These are phyloP conservation scores for Venturia canescens DNA, from an alignment of 1,140 invertebrate species.

Conservation along the genomic window DNA sequence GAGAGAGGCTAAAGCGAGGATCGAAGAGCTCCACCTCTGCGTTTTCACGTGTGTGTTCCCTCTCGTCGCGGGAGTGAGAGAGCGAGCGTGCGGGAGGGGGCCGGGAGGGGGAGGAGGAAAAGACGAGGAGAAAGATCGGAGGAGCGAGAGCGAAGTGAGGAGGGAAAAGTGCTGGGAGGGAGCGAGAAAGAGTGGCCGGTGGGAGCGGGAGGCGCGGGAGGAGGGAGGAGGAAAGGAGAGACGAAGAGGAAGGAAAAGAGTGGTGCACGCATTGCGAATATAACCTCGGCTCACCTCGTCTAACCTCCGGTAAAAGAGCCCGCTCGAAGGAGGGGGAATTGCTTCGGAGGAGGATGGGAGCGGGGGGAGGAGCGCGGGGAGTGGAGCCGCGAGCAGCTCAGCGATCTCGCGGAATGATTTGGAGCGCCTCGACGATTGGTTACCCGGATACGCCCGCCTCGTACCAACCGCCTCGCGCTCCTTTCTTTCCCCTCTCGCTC, in stretches of 20 bases:
- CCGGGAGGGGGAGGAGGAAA: constrained; percentile 36
- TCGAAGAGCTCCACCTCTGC: constrained; percentile 3
- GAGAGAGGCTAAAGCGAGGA: constrained; percentile 13
- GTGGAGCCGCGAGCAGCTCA: constrained; percentile 54
- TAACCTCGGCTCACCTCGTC: constrained; percentile 64
- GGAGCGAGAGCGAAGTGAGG: constrained; percentile 34
- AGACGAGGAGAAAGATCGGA: constrained; percentile 22
- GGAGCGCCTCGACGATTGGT: constrained; percentile 68
- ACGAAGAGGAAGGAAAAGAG: constrained; percentile 33
- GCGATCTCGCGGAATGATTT: constrained; percentile 71
- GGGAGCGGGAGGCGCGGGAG: constrained; percentile 48
- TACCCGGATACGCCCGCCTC: constrained; percentile 58
- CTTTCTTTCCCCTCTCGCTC: constrained; percentile 36
- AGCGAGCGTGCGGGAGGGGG: constrained; percentile 38
- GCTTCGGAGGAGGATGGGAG: constrained; percentile 1
- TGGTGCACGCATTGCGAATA: constrained; percentile 62
- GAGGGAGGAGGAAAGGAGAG: constrained; percentile 66
- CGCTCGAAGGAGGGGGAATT: constrained; percentile 20
- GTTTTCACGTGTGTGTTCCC: not conserved
- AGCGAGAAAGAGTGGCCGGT: constrained; percentile 49
- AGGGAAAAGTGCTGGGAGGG: constrained; percentile 23
- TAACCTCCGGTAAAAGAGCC: constrained; percentile 50
- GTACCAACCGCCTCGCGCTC: constrained; percentile 50
- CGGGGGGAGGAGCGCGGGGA: constrained; percentile 37
- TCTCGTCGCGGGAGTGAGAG: not conserved